Conservation (phyloP, 2,113 vertebrate species). For the Spilogale gracilis region DNA sequence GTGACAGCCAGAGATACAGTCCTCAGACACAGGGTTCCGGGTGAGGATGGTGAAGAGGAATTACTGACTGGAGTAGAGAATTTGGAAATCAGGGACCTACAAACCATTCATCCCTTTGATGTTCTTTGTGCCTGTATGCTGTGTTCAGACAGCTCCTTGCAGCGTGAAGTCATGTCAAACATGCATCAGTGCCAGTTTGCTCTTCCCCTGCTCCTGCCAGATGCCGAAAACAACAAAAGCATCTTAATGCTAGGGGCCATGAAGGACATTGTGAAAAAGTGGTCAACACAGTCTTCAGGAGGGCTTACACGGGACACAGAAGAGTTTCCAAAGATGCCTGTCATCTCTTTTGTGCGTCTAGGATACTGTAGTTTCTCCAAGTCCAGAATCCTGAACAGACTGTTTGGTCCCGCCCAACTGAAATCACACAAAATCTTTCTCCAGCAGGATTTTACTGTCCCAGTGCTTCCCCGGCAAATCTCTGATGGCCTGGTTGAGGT, state of each 20-base stretch:
- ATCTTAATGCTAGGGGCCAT: conserved; percentile 88
- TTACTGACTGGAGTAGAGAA: neutral
- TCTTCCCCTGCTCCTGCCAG: conserved; percentile 90
- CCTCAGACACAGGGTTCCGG: neutral
- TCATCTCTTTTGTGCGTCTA: conserved; percentile 90
- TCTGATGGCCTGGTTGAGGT: conserved; percentile 90
- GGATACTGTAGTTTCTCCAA: conserved; percentile 89
- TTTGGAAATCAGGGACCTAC: neutral
- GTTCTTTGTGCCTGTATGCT: conserved; percentile 88
- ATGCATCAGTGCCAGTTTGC: conserved; percentile 91
- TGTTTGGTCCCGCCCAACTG: conserved; percentile 85
- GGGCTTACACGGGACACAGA: conserved; percentile 55
- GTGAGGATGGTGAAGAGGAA: neutral
- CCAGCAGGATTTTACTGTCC: conserved; percentile 84
- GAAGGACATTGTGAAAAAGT: conserved; percentile 82
- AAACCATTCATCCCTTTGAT: conserved; percentile 87
- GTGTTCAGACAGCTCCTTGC: conserved; percentile 88
- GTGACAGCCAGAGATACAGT: conserved; percentile 66
- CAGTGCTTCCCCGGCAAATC: conserved; percentile 84
- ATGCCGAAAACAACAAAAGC: conserved; percentile 81
- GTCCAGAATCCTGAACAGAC: conserved; percentile 88
- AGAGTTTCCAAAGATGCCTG: conserved; percentile 86
- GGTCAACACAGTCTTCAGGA: conserved; percentile 62
- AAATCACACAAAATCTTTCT: conserved; percentile 87
- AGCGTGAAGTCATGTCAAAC: conserved; percentile 85